phyloP scores from a whole-genome alignment of 2,797 vertebrate genomes.

The Pempheris klunzingeri region DNA sequence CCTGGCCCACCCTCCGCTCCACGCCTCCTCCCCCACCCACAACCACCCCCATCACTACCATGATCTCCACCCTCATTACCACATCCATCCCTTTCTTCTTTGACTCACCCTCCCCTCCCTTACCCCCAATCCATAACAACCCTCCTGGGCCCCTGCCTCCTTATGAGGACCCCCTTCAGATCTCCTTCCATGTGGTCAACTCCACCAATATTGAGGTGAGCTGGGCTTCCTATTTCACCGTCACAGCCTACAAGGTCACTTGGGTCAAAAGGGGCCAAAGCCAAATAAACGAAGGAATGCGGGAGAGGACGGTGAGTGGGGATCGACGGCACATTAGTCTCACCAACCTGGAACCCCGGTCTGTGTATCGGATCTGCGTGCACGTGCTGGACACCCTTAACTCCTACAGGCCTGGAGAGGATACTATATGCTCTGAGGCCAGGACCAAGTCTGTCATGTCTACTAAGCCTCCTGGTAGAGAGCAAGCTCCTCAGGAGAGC shows the following conservation, averaged over 20 bases:
- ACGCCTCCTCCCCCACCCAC: conserved; percentile 80
- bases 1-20: conserved; percentile 86
- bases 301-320: conserved; percentile 92
- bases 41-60: conserved; percentile 69
- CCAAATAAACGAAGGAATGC: conserved; percentile 91
- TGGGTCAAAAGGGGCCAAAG: conserved; percentile 98
- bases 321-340: conserved; percentile 89
- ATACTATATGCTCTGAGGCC: conserved; percentile 95
- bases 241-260: conserved; percentile 95
- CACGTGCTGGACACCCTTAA: conserved; percentile 95
- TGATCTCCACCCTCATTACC: conserved; percentile 70
- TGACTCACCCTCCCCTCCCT: conserved; percentile 78
- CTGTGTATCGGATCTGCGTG: conserved; percentile 96
- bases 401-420: conserved; percentile 91
- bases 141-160: conserved; percentile 80
- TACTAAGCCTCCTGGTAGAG: conserved; percentile 89
- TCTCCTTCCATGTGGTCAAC: conserved; percentile 93
- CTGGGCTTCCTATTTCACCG: conserved; percentile 93
- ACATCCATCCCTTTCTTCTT: conserved; percentile 75
- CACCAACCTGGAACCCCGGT: conserved; percentile 91
- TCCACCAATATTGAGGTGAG: conserved; percentile 92
- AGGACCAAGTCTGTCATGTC: conserved; percentile 89
- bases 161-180: conserved; percentile 90
- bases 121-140: conserved; percentile 75
- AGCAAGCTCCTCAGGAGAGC: conserved; percentile 91